Conservation (phyloP, 2,888 invertebrate species). For the Unio delphinus region DNA sequence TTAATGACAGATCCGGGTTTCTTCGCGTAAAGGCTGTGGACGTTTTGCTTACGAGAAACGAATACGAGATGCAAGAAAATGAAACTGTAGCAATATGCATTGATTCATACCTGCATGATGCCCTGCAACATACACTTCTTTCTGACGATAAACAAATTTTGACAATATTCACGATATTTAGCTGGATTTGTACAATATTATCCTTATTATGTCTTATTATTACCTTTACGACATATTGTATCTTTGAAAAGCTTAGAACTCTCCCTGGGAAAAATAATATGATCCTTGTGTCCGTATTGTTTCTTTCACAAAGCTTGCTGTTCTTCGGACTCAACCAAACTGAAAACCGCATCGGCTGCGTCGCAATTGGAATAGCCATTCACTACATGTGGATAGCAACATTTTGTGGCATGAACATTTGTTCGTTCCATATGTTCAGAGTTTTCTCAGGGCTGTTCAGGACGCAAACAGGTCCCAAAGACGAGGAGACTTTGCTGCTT, state of each 20-base stretch:
- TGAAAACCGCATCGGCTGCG: conserved; percentile 14
- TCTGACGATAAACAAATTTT: neutral
- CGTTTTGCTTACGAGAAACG: no score
- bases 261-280: conserved; percentile 39
- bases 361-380: conserved; percentile 24
- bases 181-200: conserved; percentile 18
- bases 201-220: conserved; percentile 21
- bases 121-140: neutral
- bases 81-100: conserved; percentile 10
- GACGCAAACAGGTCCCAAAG: conserved; percentile 7
- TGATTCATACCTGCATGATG: conserved; percentile 8
- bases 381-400: conserved; percentile 38
- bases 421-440: conserved; percentile 37
- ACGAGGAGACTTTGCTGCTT: conserved; percentile 14
- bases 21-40: no score
- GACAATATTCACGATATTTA: conserved; percentile 6
- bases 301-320: conserved; percentile 24
- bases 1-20: no score
- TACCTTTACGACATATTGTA: conserved; percentile 20
- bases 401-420: conserved; percentile 34
- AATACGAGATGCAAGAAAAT: conserved; percentile 1
- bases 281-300: conserved; percentile 18
- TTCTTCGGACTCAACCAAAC: conserved; percentile 14
- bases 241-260: conserved; percentile 21
- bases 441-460: conserved; percentile 19